Conservation (phyloP, 2,113 vertebrate species). For the Equus przewalskii region DNA sequence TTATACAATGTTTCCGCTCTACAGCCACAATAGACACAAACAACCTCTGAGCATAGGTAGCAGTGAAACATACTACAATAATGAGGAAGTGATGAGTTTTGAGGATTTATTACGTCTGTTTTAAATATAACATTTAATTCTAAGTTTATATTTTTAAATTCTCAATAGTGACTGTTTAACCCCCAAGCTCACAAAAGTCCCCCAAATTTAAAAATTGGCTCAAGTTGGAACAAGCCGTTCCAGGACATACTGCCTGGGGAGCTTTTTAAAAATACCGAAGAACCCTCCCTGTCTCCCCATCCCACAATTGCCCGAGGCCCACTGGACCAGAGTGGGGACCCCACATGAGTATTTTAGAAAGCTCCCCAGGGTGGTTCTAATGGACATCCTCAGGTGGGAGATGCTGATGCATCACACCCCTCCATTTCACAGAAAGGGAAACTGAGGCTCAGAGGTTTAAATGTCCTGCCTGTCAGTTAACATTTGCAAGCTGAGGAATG, state of each 20-base stretch:
- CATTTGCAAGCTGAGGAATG: not conserved
- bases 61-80: not conserved
- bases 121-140: not conserved
- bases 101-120: not conserved
- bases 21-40: not conserved
- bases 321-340: too few species aligned
- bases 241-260: not conserved
- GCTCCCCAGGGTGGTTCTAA: not conserved
- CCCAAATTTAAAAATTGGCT: too few species aligned
- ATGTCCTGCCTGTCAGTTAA: not conserved
- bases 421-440: not conserved
- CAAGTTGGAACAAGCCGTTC: rapidly evolving
- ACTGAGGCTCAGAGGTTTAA: not conserved
- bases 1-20: rapidly evolving
- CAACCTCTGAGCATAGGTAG: not conserved
- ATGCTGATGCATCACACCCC: not conserved
- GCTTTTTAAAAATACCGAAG: not conserved
- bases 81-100: not conserved
- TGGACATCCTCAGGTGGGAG: not conserved
- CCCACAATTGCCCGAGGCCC: not conserved
- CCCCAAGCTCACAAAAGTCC: not conserved
- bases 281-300: rapidly evolving
- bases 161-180: not conserved
- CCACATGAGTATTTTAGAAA: not conserved
- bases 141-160: not conserved